Evolutionary conservation across 2,888 invertebrate genomes (phyloP), one percentile per base, ranked within the genome.

Genomic region (Amphipyra berbera): DNA sequence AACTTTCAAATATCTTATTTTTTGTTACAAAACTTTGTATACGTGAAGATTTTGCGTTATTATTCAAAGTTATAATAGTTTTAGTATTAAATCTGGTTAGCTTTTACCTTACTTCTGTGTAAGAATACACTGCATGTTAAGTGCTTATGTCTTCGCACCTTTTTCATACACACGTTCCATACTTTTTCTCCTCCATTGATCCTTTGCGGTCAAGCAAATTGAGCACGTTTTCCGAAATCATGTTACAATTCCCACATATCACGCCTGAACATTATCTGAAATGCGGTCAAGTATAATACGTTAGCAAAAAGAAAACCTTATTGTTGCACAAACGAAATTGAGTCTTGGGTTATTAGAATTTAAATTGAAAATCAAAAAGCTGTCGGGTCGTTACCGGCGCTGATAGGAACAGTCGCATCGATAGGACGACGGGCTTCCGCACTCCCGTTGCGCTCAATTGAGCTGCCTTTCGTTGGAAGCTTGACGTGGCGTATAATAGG

Each of bases 381-480:
- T 40, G 71, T 69, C 63, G 59, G 50, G 49, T 73, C 67, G 35
- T 68, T 59, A 53, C 45, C 35, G 14, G 9, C 63, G 67, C 70
- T 72, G 62, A 75, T 73, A 71, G 73, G 57, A 70, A 70, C 73
- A 75, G 70, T 72, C 66, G 65, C 61, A 68, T 72, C 57, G 59
- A 71, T 64, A 64, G 56, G 50, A 45, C 35, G 62, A 45, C 38
- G 33, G 42, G 50, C 21, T 66, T 72, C 71, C 63, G 63, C 21
- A 61, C 55, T 56, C 46, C 64, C 75, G 61, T 59, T 79, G 77
- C 72, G 78, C 76, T 73, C 79, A 76, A 82, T 79, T 81, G 73
- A 63, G 62, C 60, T 64, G 61, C 67, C 64, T 57, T 74, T 75
- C 66, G 73, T 65, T 76, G 61, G 57, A 59, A 72, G 68, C 64